phyloP scores from a whole-genome alignment of 2,888 invertebrate genomes.

The Dynastes grantii region DNA sequence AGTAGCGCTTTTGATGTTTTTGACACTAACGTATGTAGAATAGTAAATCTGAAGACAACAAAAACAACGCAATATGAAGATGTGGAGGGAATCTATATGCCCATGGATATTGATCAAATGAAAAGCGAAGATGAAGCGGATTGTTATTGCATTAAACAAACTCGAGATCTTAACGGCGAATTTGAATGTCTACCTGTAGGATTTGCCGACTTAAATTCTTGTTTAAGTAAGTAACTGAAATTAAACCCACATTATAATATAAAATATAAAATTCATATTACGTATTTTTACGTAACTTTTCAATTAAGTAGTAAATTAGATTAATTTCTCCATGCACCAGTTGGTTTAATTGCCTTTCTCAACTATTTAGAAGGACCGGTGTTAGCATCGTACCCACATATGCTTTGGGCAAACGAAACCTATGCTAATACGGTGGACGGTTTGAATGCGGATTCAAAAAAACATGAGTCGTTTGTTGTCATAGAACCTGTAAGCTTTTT shows the following conservation, averaged over 20 bases:
- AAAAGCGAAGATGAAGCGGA: constrained; percentile 35
- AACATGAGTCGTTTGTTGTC: constrained; percentile 79
- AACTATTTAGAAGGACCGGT: constrained; percentile 77
- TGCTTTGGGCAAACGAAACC: constrained; percentile 72
- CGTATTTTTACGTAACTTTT: too few species aligned
- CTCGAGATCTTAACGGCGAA: constrained; percentile 46
- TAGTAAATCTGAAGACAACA: constrained; percentile 40
- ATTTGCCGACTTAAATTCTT: constrained; percentile 49
- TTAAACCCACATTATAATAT: too few species aligned
- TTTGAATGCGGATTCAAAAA: constrained; percentile 73
- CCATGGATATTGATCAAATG: constrained; percentile 37
- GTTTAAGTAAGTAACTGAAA: constrained; percentile 38
- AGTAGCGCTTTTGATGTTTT: constrained; percentile 70
- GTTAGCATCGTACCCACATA: constrained; percentile 82
- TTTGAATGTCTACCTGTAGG: constrained; percentile 49
- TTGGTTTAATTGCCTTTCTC: background rate
- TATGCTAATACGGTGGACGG: constrained; percentile 74
- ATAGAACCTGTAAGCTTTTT: constrained; percentile 79
- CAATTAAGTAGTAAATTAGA: too few species aligned
- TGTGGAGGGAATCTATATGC: constrained; percentile 43
- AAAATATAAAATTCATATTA: too few species aligned
- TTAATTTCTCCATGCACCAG: too few species aligned
- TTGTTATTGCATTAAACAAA: constrained; percentile 49
- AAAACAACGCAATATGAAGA: constrained; percentile 45
- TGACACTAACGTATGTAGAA: constrained; percentile 72